Percentiles rank a stretch among this genome's conserved stretches.
These are phyloP conservation scores for Pseudopodoces humilis DNA, from an alignment of 2,113 vertebrate species.

Conservation along the genomic window DNA sequence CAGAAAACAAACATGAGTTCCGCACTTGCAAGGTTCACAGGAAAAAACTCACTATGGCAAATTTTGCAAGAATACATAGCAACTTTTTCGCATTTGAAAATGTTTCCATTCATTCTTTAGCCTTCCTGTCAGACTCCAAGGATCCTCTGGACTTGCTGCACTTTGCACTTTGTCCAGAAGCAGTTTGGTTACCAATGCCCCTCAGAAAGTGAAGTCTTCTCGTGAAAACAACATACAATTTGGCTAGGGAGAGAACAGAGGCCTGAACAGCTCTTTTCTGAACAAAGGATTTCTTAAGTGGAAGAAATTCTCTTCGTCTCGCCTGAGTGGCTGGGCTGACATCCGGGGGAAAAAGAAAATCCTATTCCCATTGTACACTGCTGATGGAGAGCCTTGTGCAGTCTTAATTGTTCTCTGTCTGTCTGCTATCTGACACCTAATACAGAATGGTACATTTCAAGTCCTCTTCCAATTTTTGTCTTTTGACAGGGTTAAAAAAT, in stretches of 20 bases:
- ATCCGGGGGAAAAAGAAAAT: constrained; percentile 67
- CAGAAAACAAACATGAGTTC: constrained; percentile 17
- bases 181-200: constrained; percentile 28
- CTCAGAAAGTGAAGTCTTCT: constrained; percentile 52
- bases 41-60: background rate
- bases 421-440: constrained; percentile 62
- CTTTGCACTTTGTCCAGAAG: constrained; percentile 55
- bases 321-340: constrained; percentile 68
- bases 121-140: background rate
- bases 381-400: constrained; percentile 67
- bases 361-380: constrained; percentile 57
- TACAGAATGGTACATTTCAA: constrained; percentile 62
- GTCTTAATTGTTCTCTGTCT: constrained; percentile 69
- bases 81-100: constrained; percentile 21
- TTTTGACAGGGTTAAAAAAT: constrained; percentile 59
- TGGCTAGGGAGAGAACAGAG: constrained; percentile 49
- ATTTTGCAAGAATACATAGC: constrained; percentile 8
- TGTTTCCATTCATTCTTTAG: background rate
- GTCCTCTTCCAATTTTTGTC: constrained; percentile 57
- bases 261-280: constrained; percentile 32
- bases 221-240: constrained; percentile 32
- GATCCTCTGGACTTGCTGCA: constrained; percentile 23
- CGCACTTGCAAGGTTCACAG: background rate
- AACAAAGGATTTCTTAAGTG: constrained; percentile 75
- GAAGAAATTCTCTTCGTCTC: constrained; percentile 73